These are phyloP conservation scores for Sinotaia quadrata DNA, from an alignment of 2,888 invertebrate genomes.

Conservation along the genomic window DNA sequence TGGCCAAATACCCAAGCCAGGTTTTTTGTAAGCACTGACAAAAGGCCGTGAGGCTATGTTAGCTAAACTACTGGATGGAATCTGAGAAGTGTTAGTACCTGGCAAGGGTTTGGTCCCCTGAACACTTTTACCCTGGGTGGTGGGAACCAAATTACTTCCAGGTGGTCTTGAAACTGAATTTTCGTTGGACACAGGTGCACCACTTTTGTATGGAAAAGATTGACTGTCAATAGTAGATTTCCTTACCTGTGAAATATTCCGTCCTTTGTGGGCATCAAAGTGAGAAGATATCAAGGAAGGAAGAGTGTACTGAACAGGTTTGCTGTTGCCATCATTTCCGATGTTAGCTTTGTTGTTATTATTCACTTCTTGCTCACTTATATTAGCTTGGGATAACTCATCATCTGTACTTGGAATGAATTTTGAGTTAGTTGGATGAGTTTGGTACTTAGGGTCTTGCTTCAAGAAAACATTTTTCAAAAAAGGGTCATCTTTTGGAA, in stretches of 20 bases:
- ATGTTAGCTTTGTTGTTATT: conserved; percentile 18
- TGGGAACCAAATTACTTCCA: not conserved
- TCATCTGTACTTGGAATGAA: conserved; percentile 63
- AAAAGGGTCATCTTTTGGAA: conserved; percentile 36
- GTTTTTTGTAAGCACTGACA: conserved; percentile 59
- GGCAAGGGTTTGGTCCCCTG: not conserved
- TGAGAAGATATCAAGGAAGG: conserved; percentile 24
- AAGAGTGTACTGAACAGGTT: conserved; percentile 7
- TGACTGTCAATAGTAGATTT: not conserved
- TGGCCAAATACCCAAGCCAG: conserved; percentile 30
- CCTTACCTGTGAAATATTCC: not conserved
- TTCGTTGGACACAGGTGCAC: too few relatives aligned
- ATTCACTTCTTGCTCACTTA: conserved; percentile 20
- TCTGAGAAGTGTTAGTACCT: not conserved
- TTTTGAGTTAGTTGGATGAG: conserved; percentile 90
- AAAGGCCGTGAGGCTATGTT: conserved; percentile 54
- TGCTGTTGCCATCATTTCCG: not conserved
- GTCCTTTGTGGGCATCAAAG: conserved; percentile 11
- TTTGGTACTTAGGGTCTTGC: conserved; percentile 92
- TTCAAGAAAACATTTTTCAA: conserved; percentile 79
- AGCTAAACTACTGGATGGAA: conserved; percentile 1
- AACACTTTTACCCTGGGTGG: not conserved
- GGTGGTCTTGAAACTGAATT: too few relatives aligned
- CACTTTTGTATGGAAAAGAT: too few relatives aligned
- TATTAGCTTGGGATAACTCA: not conserved